Conservation (phyloP, 1,140 invertebrate species). For the Babylonia areolata region DNA sequence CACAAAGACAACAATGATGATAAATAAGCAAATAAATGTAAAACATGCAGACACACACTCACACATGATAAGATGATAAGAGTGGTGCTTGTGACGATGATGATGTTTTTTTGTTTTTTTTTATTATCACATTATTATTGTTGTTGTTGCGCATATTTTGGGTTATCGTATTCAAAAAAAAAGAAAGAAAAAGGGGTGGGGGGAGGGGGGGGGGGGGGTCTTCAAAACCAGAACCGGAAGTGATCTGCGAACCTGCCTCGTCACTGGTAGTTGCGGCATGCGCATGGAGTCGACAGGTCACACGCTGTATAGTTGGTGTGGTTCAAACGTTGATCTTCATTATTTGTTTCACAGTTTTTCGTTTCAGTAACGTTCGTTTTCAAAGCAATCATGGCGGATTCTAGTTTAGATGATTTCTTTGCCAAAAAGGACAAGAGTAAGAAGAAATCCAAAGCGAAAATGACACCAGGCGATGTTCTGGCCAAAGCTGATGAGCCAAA, state of each 20-base stretch:
- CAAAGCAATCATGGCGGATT: slow-evolving; percentile 43
- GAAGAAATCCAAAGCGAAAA: slow-evolving; percentile 70
- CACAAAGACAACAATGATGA: no score
- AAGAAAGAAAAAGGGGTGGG: background rate
- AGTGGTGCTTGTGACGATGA: no score
- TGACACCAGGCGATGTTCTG: slow-evolving; percentile 51
- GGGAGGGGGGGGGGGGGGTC: no score
- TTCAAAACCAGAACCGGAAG: slow-evolving; percentile 18
- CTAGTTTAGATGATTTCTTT: slow-evolving; percentile 72
- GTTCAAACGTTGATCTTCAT: background rate
- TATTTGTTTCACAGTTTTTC: background rate
- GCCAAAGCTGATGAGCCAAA: slow-evolving; percentile 50
- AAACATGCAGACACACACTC: no score
- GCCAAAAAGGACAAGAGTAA: slow-evolving; percentile 73
- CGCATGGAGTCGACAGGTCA: slow-evolving; percentile 32
- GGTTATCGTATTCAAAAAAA: background rate
- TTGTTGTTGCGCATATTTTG: background rate
- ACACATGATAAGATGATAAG: no score
- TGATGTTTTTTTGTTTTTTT: background rate
- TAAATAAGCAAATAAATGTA: no score
- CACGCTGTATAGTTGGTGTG: slow-evolving; percentile 16
- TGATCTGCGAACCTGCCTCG: slow-evolving; percentile 18
- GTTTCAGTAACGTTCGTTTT: background rate
- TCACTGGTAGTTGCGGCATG: slow-evolving; percentile 34
- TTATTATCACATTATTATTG: no score